These are phyloP conservation scores for Capromys pilorides DNA, from an alignment of 2,797 vertebrate genomes.

Conservation along the genomic window DNA sequence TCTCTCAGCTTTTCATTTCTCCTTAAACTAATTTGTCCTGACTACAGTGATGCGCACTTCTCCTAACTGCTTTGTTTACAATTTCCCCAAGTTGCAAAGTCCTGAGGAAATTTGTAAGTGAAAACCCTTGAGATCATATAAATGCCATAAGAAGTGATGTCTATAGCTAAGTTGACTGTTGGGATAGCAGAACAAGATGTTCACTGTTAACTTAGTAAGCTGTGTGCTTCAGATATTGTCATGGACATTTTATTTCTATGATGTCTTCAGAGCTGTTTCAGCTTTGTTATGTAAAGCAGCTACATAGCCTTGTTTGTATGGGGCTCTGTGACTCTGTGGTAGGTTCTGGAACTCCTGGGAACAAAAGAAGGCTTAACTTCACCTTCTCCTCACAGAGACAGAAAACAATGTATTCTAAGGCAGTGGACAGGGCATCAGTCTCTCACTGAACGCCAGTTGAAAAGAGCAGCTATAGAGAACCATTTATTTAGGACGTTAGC, in stretches of 20 bases:
- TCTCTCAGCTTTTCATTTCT: not conserved
- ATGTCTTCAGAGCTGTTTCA: not conserved
- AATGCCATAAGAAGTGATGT: not conserved
- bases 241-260: not conserved
- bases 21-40: too few relatives aligned
- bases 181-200: not conserved
- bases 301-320: not conserved
- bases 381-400: not conserved
- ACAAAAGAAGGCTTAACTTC: not conserved
- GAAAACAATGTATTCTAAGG: not conserved
- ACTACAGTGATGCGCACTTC: too few relatives aligned
- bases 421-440: not conserved
- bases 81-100: not conserved
- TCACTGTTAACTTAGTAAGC: not conserved
- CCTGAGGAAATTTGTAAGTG: not conserved
- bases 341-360: not conserved
- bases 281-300: not conserved
- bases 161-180: not conserved
- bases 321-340: fast-evolving
- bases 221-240: not conserved
- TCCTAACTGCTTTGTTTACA: slow-evolving; percentile 20
- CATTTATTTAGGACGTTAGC: not conserved
- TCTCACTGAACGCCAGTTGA: not conserved
- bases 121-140: not conserved
- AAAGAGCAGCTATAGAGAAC: not conserved